phyloP scores from a whole-genome alignment of 2,113 vertebrate species.

The Glaucomys volans region DNA sequence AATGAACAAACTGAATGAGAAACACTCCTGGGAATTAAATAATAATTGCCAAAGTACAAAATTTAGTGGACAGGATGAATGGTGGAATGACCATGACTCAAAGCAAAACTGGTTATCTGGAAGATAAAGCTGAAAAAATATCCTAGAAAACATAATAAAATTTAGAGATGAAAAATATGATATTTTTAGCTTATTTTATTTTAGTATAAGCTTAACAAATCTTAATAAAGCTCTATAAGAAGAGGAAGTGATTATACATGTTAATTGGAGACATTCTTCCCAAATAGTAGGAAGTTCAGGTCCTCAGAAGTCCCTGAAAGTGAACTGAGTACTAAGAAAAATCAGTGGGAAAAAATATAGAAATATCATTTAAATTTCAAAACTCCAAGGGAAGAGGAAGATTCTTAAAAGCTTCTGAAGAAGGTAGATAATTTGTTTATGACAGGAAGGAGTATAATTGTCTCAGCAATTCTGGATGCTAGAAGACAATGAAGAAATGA shows the following conservation, averaged over 20 bases:
- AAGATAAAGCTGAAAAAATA: conserved; percentile 38
- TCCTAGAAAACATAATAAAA: not conserved
- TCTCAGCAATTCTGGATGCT: not conserved
- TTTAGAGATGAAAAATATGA: conserved; percentile 38
- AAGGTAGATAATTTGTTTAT: not conserved
- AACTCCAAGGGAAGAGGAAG: conserved; percentile 12
- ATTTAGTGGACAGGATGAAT: not conserved
- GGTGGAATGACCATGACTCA: not conserved
- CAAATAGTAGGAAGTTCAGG: not conserved
- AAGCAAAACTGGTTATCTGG: conserved; percentile 27
- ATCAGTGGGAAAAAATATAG: not conserved
- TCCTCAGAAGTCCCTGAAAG: not conserved
- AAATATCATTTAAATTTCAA: conserved; percentile 19
- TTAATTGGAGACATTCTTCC: not conserved
- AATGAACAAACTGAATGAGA: not conserved
- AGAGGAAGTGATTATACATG: not conserved
- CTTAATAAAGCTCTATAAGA: not conserved
- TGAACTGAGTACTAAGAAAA: conserved; percentile 5
- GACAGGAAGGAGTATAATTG: not conserved
- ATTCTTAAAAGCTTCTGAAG: not conserved
- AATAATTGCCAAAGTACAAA: not conserved
- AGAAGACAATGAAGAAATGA: not conserved
- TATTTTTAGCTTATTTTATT: no score
- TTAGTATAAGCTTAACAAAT: not conserved
- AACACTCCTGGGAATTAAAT: not conserved